Evolutionary conservation across 2,113 vertebrate species (phyloP).

Genomic region (Thinocorus orbignyianus): DNA sequence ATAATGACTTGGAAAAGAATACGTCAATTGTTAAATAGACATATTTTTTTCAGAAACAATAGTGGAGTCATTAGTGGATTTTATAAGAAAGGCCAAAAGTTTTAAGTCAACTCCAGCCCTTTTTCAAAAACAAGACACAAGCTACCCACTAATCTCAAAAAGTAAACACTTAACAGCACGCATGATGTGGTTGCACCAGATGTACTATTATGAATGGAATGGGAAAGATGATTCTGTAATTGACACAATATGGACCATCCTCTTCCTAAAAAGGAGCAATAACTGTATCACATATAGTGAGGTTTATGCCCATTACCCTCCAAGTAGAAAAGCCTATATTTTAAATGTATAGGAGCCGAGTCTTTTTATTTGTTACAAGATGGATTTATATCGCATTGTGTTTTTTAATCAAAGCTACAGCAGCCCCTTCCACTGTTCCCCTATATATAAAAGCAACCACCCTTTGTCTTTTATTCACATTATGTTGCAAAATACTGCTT

Average conservation of each 20-base stretch:
- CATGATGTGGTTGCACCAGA: background rate
- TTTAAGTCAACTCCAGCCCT: background rate
- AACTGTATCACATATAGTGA: background rate
- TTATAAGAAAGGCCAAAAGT: background rate
- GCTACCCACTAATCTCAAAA: background rate
- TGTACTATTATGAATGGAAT: background rate
- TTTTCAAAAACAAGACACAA: background rate
- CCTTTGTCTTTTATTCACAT: background rate
- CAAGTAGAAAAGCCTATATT: background rate
- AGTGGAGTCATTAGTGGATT: background rate
- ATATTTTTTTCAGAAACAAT: background rate
- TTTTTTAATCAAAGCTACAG: background rate
- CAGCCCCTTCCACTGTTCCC: background rate
- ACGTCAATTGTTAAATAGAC: background rate
- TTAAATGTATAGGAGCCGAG: background rate
- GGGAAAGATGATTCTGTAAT: background rate
- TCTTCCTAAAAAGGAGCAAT: background rate
- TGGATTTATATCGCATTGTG: background rate
- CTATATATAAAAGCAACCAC: background rate
- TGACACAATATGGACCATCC: background rate
- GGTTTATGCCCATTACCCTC: background rate
- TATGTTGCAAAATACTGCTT: constrained; percentile 7
- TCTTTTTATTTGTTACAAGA: background rate
- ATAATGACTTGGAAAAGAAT: background rate
- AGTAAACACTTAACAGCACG: background rate